phyloP scores from a whole-genome alignment of 2,113 vertebrate species.

The Odocoileus hemionus region DNA sequence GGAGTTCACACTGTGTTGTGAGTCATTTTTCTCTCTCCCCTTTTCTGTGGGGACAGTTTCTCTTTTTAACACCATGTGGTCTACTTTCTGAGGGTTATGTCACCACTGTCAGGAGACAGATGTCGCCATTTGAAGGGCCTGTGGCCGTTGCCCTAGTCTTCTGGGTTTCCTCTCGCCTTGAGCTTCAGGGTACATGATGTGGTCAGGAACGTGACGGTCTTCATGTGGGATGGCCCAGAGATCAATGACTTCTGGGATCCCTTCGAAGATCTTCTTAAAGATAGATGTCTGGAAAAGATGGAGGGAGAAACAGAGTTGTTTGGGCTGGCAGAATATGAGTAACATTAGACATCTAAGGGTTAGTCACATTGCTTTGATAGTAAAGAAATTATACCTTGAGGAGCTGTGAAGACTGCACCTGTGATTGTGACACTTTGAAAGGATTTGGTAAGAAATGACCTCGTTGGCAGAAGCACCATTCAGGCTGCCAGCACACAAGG shows the following conservation, averaged over 20 bases:
- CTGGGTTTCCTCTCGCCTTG: not conserved
- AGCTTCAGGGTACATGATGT: not conserved
- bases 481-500: not conserved
- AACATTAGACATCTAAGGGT: not conserved
- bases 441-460: not conserved
- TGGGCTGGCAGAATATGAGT: not conserved
- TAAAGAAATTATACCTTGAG: not conserved
- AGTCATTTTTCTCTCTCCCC: conserved; percentile 1
- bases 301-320: not conserved
- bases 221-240: not conserved
- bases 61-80: not conserved
- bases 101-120: not conserved
- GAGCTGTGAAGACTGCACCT: not conserved
- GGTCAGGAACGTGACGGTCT: not conserved
- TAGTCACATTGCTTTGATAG: not conserved
- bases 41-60: not conserved
- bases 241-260: not conserved
- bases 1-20: not conserved
- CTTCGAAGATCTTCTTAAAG: not conserved
- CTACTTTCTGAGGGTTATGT: not conserved
- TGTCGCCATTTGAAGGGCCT: not conserved
- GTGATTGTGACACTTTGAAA: not conserved
- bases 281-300: not conserved
- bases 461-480: not conserved
- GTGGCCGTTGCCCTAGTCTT: rapidly evolving